A percentile compares a stretch with the other conserved stretches of the same genome.
Evolutionary conservation across 2,888 invertebrate genomes (phyloP).

Genomic region (Acrobasis consociella): DNA sequence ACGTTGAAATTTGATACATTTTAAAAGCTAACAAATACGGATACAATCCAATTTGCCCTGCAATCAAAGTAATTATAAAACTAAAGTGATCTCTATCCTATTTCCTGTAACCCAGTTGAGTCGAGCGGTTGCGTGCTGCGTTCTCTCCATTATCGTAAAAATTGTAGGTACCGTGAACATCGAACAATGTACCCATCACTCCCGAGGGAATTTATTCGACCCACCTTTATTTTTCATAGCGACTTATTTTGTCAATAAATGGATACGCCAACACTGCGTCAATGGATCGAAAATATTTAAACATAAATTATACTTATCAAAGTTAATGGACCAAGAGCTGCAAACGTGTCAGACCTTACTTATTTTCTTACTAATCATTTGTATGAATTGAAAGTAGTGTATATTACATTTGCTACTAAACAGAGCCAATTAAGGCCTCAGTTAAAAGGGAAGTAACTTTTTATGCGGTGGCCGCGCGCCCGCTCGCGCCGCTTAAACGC

Average conservation of each 20-base stretch:
- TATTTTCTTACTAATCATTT: too few relatives aligned
- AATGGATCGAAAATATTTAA: too few relatives aligned
- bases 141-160: constrained; percentile 34
- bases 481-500: too few relatives aligned
- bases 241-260: background rate
- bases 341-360: too few relatives aligned
- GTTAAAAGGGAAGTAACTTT: too few relatives aligned
- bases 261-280: background rate
- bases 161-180: constrained; percentile 17
- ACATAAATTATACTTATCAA: too few relatives aligned
- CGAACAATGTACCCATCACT: constrained; percentile 4
- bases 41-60: background rate
- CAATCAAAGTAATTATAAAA: constrained; percentile 34
- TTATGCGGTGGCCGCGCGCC: too few relatives aligned
- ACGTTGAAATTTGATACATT: too few relatives aligned
- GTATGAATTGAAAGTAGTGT: too few relatives aligned
- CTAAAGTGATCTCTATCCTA: constrained; percentile 41
- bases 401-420: too few relatives aligned
- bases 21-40: background rate
- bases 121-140: constrained; percentile 45
- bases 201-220: background rate
- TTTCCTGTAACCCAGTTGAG: constrained; percentile 42
- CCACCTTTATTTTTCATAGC: background rate
- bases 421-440: too few relatives aligned
- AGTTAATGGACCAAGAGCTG: too few relatives aligned